Conservation (phyloP, 2,797 vertebrate species). For the Corythornis leucogaster region DNA sequence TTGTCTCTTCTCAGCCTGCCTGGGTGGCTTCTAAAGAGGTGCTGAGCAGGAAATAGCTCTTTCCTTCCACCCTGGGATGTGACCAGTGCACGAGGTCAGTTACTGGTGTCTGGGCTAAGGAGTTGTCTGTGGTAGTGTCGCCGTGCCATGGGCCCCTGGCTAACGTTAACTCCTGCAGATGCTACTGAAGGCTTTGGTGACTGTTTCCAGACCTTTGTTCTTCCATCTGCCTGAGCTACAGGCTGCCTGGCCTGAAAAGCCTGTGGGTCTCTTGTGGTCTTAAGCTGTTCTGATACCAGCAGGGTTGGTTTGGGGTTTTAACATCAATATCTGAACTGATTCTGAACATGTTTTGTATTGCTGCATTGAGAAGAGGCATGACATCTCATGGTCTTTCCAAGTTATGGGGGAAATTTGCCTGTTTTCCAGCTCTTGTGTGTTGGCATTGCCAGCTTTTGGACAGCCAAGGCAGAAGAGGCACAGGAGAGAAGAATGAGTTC, state of each 20-base stretch:
- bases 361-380: neutral
- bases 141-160: rapidly evolving
- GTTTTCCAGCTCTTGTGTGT: neutral
- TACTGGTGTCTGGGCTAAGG: neutral
- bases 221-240: neutral
- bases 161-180: neutral
- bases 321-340: neutral
- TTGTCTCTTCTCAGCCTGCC: neutral
- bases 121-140: neutral
- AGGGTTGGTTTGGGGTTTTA: neutral
- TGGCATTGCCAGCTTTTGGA: neutral
- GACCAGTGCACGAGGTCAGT: rapidly evolving
- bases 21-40: neutral
- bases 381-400: neutral
- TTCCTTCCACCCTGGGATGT: neutral
- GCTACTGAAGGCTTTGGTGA: neutral
- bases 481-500: neutral
- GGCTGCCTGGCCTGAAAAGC: neutral
- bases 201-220: neutral
- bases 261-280: neutral
- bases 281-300: neutral
- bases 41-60: neutral
- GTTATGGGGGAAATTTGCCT: neutral
- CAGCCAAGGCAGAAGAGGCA: neutral
- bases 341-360: neutral